These are phyloP conservation scores for Equus przewalskii DNA, from an alignment of 2,113 vertebrate species.

Conservation along the genomic window DNA sequence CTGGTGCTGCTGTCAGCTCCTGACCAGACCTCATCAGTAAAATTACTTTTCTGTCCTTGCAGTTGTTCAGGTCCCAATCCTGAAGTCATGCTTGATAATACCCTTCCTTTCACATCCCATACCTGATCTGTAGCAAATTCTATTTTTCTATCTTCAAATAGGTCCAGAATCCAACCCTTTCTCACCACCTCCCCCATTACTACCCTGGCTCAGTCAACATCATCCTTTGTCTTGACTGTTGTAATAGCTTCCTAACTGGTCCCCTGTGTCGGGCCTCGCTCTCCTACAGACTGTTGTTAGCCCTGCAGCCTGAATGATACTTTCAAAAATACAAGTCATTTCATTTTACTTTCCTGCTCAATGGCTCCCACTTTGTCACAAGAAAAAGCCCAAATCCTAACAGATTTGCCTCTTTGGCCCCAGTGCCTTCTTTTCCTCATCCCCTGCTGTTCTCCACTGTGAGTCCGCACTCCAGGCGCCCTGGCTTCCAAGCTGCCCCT, in stretches of 20 bases:
- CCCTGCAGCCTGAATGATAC: not conserved
- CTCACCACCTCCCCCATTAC: not conserved
- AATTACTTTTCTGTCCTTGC: not conserved
- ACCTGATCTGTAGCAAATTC: not conserved
- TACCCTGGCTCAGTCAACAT: not conserved
- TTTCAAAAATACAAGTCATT: not conserved
- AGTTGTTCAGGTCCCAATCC: not conserved
- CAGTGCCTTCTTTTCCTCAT: not conserved
- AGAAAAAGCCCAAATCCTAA: not conserved
- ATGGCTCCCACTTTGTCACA: not conserved
- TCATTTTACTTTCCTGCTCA: not conserved
- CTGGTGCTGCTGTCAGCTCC: not conserved
- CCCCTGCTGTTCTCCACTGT: not conserved
- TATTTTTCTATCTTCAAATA: not conserved
- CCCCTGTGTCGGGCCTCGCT: too few species aligned
- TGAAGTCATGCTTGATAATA: not conserved
- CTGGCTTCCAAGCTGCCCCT: not conserved
- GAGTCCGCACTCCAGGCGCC: not conserved
- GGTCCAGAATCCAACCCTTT: not conserved
- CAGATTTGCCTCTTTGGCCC: not conserved
- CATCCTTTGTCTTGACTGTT: not conserved
- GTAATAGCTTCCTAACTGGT: not conserved
- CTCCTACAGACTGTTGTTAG: not conserved
- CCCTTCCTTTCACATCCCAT: not conserved
- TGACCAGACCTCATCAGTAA: not conserved